Evolutionary conservation across 1,140 invertebrate species (phyloP), one percentile per base, ranked within the genome.

Genomic region (Cyclina sinensis): DNA sequence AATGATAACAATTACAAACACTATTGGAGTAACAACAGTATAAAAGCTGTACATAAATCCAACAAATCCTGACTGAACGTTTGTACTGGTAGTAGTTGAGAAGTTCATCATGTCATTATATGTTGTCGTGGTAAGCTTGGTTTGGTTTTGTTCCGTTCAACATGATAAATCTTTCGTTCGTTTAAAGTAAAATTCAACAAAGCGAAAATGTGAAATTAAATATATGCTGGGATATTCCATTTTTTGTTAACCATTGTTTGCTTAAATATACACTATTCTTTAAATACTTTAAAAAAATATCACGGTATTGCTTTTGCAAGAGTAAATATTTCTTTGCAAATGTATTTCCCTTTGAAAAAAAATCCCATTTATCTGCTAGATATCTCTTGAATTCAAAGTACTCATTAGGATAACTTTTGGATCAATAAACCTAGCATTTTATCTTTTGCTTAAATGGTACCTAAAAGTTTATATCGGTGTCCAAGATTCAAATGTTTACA

Each of bases 1-100:
- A 24, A 78, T 78, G 5, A 78, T 78, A 48, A 78, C 74, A 16
- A 78, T 46, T 9, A 78, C 74, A 78, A 78, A 78, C 14, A 78
- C 39, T 35, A 78, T 46, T 21, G 74, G 74, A 12, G 74, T 48
- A 5, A 78, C 54, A n/a, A 78, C 27, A 35, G 74, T 78, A 48
- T 78, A 78, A 7, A 78, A 78, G 21, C 74, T 24, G 32, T 78
- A 78, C 27, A 78, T 30, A 78, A 78, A 9, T 24, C 74, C 27
- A n/a, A 54, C 32, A 21, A 78, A 78, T 14, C 48, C 74, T 7
- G 74, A 32, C 14, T 46, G 43, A 32, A 48, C 30, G 51, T n/a
- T 76, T 14, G 74, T 46, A 3, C 39, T 27, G 12, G 27, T 16
- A 0, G 74, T 78, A 2, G 74, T 57, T 7, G 74, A 57, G 14